Base-by-base conservation (phyloP, 1,140 invertebrate species). In the Ips typographus region DNA sequence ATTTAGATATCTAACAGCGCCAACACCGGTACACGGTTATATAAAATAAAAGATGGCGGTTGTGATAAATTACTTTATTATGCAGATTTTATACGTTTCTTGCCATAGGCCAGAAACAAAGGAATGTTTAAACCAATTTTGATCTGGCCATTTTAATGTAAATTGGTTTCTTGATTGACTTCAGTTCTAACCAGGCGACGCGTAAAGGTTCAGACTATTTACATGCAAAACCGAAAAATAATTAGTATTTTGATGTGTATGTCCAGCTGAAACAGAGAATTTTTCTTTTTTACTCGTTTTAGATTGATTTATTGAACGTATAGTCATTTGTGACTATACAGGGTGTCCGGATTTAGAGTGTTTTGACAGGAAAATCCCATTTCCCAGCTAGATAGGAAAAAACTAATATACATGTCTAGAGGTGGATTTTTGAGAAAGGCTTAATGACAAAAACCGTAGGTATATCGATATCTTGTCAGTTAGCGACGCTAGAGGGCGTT, bases 101-200 rank as follows among this genome's bases (percentile, higher is more conserved):
- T 59, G 67, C 51, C 49, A 62, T 68, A 62, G 57, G 58, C 43
- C 53, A 53, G 56, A 68, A 68, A 68, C 60, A 68, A 68, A 62
- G 41, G 59, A 68, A 62, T 68, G 41, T 47, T 53, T 63, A 63
- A 68, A 63, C 59, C 52, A 53, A 68, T n/a, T n/a, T n/a, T n/a
- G n/a, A n/a, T n/a, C n/a, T n/a, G n/a, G n/a, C 60, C 41, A 61
- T 68, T 68, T 62, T 68, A 68, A 68, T 68, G 67, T 22, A 68
- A 68, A 68, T 68, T 62, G 42, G 49, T 68, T 68, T 68, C 60
- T 63, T 68, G 56, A 68, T 62, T 62, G 51, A 62, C 67, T 60
- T 68, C 56, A 62, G 67, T 68, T 68, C 47, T 62, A 68, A 22
- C 22, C 42, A 47, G 67, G 39, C 59, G 37, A 40, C 49, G 43